A percentile compares a stretch with the other conserved stretches of the same genome.
Evolutionary conservation across 2,113 vertebrate genomes (phyloP).

Genomic region (Platysteira castanea): DNA sequence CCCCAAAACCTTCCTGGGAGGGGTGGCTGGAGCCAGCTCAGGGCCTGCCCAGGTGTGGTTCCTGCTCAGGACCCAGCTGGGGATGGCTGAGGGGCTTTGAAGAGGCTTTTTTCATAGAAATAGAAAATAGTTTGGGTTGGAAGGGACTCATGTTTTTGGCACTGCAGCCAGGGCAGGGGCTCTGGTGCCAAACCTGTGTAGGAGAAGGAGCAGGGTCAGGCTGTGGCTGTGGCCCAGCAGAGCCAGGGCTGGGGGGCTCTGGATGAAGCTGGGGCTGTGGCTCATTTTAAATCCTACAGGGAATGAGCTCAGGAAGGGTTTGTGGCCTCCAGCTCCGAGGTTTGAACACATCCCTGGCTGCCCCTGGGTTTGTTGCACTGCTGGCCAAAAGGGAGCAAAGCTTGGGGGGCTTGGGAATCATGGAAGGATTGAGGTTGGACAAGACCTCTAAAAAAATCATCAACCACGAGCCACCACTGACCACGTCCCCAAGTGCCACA

Average conservation of each 20-base stretch:
- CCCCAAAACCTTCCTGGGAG: not conserved
- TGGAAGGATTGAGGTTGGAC: not conserved
- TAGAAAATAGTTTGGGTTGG: not conserved
- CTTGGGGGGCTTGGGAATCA: not conserved
- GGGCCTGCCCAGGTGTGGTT: not conserved
- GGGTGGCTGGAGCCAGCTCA: not conserved
- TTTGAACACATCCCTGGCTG: not conserved
- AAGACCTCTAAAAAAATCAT: not conserved
- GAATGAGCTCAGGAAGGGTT: accelerated
- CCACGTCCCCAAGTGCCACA: not conserved
- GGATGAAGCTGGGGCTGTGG: not conserved
- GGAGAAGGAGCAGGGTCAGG: not conserved
- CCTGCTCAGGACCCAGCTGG: not conserved
- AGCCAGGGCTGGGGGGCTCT: not conserved
- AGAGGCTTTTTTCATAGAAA: not conserved
- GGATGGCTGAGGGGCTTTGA: not conserved
- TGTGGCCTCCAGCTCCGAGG: accelerated
- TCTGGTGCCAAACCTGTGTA: accelerated
- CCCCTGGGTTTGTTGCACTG: accelerated
- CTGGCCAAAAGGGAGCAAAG: not conserved
- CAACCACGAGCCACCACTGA: not conserved
- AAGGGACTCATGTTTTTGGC: not conserved
- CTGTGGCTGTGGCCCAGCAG: not conserved
- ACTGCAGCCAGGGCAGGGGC: not conserved
- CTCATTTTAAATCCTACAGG: accelerated